Base-by-base conservation (phyloP, 2,113 vertebrate species). In the Clarias magur region DNA sequence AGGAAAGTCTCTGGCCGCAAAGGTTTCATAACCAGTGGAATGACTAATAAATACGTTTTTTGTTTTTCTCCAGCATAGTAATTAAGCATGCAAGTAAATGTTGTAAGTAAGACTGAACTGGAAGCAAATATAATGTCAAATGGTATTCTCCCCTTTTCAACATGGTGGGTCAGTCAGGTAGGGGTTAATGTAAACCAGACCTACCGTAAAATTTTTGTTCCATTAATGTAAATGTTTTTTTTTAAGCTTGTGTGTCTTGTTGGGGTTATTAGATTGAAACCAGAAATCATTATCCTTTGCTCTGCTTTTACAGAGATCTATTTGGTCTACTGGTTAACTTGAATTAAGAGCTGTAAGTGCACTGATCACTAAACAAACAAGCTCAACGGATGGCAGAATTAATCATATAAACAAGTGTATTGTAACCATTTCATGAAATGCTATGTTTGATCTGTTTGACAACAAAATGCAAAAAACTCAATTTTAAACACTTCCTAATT, bases 81-180 rank as follows among this genome's bases (percentile, higher is more conserved):
- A 38, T 2, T 38, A 72, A 72, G 68, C 16, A 11, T 38, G 30
- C 19, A n/a, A 25, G 62, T 63, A 67, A 30, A 27, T 68, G 34
- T 42, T 19, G 72, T 48, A 48, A 3, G 15, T 13, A 76, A 6
- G 10, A 25, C 23, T 76, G 25, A 75, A 76, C 73, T 76, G 11
- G 73, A 13, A 76, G 23, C 42, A 76, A 76, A 76, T 76, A 42
- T 76, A 38, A 53, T 76, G 42, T 53, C 21, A 76, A 76, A 76
- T 21, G 73, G 10, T 13, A 73, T 76, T 76, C 42, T 76, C 11
- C 9, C 42, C 1, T 25, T 76, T 76, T 76, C 19, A 76, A 27
- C 23, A 53, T 53, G 73, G 12, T 53, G 10, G 42, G 53, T 25
- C 42, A 76, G 42, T 76, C 21, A 76, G 9, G 53, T 15, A 25